A percentile compares a stretch with the other conserved stretches of the same genome.
These are phyloP conservation scores for Andrena dorsata DNA, from an alignment of 2,888 invertebrate genomes.

Conservation along the genomic window DNA sequence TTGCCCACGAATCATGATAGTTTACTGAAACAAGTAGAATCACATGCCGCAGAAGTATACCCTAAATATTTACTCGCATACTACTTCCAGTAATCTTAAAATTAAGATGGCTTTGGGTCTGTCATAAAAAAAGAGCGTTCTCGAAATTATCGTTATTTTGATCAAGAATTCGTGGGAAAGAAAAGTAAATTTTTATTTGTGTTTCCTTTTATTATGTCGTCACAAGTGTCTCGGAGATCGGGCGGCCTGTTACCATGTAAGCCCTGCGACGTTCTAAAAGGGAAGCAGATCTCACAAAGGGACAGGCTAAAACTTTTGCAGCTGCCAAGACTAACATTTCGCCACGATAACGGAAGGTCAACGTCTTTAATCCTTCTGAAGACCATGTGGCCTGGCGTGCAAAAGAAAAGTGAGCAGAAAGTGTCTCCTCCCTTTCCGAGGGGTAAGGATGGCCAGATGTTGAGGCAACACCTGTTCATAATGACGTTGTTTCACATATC, in stretches of 20 bases:
- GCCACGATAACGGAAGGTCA: constrained; percentile 42
- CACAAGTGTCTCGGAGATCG: too few species aligned
- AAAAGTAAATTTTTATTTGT: not conserved
- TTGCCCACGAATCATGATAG: too few species aligned
- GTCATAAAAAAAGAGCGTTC: too few species aligned
- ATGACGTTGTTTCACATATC: constrained; percentile 44
- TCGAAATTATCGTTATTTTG: too few species aligned
- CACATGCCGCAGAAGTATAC: too few species aligned
- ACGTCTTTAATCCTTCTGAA: constrained; percentile 46
- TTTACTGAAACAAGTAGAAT: too few species aligned
- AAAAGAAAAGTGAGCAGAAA: constrained; percentile 44
- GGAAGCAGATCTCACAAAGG: constrained; percentile 2
- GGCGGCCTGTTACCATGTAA: too few species aligned
- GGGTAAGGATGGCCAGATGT: constrained; percentile 50
- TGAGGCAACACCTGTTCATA: constrained; percentile 50
- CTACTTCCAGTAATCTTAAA: too few species aligned
- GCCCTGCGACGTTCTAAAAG: too few species aligned
- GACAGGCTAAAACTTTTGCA: constrained; percentile 38
- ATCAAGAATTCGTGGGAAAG: too few species aligned
- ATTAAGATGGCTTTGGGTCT: too few species aligned
- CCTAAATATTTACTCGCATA: too few species aligned
- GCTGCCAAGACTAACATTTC: constrained; percentile 38
- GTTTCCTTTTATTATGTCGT: not conserved
- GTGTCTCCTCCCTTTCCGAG: constrained; percentile 44
- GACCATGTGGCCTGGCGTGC: constrained; percentile 51